Percentiles rank a stretch among this genome's conserved stretches.
These are phyloP conservation scores for Monopterus albus DNA, from an alignment of 2,113 vertebrate genomes.

Conservation along the genomic window DNA sequence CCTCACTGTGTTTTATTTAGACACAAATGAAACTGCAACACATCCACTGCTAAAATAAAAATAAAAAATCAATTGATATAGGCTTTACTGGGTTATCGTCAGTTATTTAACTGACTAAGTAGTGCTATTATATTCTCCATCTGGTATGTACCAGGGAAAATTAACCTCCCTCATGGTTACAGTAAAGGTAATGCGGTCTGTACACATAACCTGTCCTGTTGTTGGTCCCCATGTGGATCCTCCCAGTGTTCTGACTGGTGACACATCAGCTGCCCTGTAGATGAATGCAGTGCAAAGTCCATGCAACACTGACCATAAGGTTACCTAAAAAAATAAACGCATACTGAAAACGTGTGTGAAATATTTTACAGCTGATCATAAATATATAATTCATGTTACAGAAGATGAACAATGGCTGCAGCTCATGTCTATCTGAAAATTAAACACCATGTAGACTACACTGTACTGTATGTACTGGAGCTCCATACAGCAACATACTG, in stretches of 20 bases:
- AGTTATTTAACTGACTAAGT: not conserved
- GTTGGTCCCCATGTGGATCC: slow-evolving; percentile 25
- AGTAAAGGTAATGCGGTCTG: slow-evolving; percentile 20
- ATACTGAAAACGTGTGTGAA: not conserved
- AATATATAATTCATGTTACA: not conserved
- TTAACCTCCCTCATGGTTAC: not conserved
- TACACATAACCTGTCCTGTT: slow-evolving; percentile 72
- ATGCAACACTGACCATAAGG: not conserved
- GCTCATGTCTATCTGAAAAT: not conserved
- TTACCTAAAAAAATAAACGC: slow-evolving; percentile 34
- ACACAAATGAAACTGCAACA: slow-evolving; percentile 2
- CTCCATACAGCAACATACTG: not conserved
- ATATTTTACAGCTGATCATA: not conserved
- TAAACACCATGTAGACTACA: too few relatives aligned
- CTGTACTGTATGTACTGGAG: too few relatives aligned
- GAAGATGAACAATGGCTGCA: not conserved
- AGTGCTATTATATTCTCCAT: not conserved
- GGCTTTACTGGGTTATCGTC: not conserved
- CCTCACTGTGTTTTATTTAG: not conserved
- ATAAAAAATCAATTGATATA: not conserved
- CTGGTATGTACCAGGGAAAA: not conserved
- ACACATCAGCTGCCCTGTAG: slow-evolving; percentile 17
- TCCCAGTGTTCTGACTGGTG: slow-evolving; percentile 22
- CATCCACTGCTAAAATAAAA: not conserved
- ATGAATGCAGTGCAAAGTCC: slow-evolving; percentile 17